Evolutionary conservation across 2,888 invertebrate species (phyloP), one percentile per base, ranked within the genome.

Genomic region (Agrochola circellaris): DNA sequence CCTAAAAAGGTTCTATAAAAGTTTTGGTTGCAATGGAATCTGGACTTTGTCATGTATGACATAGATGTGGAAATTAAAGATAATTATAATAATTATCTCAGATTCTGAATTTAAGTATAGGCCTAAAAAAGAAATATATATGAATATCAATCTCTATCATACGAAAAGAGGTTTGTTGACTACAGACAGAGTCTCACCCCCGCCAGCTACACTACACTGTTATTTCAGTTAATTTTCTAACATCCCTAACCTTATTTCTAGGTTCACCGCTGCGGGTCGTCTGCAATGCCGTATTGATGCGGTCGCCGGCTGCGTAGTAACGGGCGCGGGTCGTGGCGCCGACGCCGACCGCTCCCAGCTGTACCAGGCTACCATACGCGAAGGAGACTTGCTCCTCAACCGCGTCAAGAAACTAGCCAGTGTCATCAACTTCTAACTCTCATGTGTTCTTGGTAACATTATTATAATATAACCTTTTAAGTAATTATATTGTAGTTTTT

Each of bases 211-310:
- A 13, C 26, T 48, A 13, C n/a, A 51, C 13, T 66, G 9, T 26
- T 20, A 20, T 17, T 56, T n/a, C 0, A 2, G 13, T 9, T 48
- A 15, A 23, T 61, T 73, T 26, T 62, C 1, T 42, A 34, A 66
- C 23, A 45, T 11, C 4, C 0, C 1, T 62, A 13, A 42, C 5
- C 6, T 26, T 0, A 9, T 80, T 75, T 77, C 5, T 74, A 98
- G 99, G 73, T 99, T 99, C 94, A 99, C 99, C 84, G 99, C 99
- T 13, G 99, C 99, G n/a, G 99, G 99, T 1, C 97, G 99, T 58
- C 97, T 99, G 61, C 99, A 99, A 92, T 99, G 99, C 94, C 99
- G 99, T 93, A 99, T 99, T 83, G 99, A 99, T 96, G 98, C 99
- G 87, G 99, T 99, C 42, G 98, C 98, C 7, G 98, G 98, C 30